A percentile compares a stretch with the other conserved stretches of the same genome.
Evolutionary conservation across 2,797 vertebrate species (phyloP).

Genomic region (Presbytis comata): DNA sequence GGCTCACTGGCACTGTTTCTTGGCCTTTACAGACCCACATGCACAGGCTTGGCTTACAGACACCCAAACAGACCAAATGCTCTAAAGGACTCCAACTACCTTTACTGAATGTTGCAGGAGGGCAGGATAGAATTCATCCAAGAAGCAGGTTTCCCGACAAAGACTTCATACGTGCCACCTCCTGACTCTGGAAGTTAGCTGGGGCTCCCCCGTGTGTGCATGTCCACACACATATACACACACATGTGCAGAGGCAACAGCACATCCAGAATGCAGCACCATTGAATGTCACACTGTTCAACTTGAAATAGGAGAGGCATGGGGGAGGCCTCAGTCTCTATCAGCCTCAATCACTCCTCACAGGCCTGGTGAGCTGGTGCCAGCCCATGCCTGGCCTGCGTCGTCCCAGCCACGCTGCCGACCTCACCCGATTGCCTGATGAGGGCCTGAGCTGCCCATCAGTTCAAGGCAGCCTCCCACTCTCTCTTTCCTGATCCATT

Average conservation of each 20-base stretch:
- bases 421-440: background rate
- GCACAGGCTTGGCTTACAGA: background rate
- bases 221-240: accelerated
- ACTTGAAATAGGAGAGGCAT: background rate
- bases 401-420: background rate
- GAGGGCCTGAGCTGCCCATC: background rate
- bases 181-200: background rate
- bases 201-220: background rate
- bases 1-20: background rate
- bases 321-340: background rate
- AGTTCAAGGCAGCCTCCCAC: background rate
- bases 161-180: background rate
- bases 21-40: background rate
- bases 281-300: background rate
- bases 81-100: background rate
- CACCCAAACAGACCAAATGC: background rate
- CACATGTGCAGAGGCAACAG: background rate
- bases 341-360: background rate
- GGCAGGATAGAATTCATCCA: background rate
- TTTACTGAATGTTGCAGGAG: accelerated
- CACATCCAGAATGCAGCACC: background rate
- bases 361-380: background rate
- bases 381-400: background rate
- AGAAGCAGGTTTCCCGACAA: background rate
- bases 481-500: background rate